Evolutionary conservation across 2,113 vertebrate genomes (phyloP), one percentile per base, ranked within the genome.

Genomic region (Melospiza melodia): DNA sequence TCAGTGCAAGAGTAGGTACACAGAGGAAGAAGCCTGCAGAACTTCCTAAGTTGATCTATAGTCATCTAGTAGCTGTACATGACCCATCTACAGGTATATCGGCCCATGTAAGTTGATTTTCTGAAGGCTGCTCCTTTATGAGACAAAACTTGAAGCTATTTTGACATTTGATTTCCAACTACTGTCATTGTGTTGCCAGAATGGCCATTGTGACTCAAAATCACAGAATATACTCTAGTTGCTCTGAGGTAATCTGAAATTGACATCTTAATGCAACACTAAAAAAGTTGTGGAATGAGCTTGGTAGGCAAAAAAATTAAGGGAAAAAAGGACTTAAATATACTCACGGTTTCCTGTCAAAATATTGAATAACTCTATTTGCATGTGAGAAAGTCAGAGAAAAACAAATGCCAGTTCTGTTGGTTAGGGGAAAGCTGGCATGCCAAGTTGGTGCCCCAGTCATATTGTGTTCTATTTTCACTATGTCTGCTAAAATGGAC

Each of bases 21-120:
- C 11, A 66, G 8, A 9, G 2, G 16, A 39, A 52, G 19, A 41
- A 88, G 5, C 14, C 33, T 83, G 13, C 6, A 66, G n/a, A 39
- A 35, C 3, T 69, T 78, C 7, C 15, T 31, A 30, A 27, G 22
- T 1, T 13, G 13, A 4, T 66, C 20, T 62, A 1, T 1, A 1
- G 27, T 46, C 49, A 22, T 11, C 15, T 49, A 30, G 1, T 5
- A 27, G 31, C 9, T 31, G 6, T 22, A 9, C 33, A 31, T 57
- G 31, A 18, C 6, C 14, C 18, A 25, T 49, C 28, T 55, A 14
- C 15, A 48, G 8, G 27, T 85, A 27, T 66, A 9, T 28, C 28
- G 37, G 21, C 7, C 65, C 1, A 2, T 62, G 24, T 5, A 39
- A 37, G 2, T 12, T 77, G 69, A 61, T 15, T 77, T 30, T 71